These are phyloP conservation scores for Muscina levida DNA, from an alignment of 2,888 invertebrate species.

Conservation along the genomic window DNA sequence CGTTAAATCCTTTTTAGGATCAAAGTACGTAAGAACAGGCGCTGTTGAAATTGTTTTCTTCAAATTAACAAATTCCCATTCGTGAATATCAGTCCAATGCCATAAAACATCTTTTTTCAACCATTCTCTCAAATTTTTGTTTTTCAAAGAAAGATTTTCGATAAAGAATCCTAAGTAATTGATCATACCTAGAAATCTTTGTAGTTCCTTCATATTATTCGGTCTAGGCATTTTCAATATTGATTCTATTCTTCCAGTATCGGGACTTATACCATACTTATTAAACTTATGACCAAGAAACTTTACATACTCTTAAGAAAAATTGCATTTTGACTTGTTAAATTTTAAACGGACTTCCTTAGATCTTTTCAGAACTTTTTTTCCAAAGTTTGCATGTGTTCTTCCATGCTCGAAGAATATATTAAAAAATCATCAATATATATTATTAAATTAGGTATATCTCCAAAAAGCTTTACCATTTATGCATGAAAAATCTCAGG, in stretches of 20 bases:
- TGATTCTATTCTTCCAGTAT: constrained; percentile 40
- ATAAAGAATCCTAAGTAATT: no score
- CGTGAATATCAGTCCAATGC: background rate
- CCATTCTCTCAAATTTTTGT: background rate
- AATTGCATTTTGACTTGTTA: constrained; percentile 50
- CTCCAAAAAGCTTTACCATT: constrained; percentile 54
- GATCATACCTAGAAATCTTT: no score
- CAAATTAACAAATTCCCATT: background rate
- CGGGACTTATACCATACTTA: constrained; percentile 37
- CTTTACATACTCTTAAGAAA: constrained; percentile 44
- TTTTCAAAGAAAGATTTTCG: no score
- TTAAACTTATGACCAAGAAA: constrained; percentile 53
- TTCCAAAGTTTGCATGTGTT: no score
- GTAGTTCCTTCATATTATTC: constrained; percentile 29
- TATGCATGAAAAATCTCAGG: constrained; percentile 61
- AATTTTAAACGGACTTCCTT: constrained; percentile 56
- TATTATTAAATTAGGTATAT: constrained; percentile 51
- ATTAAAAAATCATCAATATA: constrained; percentile 64
- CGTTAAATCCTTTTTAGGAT: background rate
- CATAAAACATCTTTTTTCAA: background rate
- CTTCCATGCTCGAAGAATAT: constrained; percentile 44
- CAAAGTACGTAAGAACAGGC: background rate
- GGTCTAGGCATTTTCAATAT: constrained; percentile 46
- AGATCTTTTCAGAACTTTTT: constrained; percentile 52
- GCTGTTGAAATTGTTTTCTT: background rate